Base-by-base conservation (phyloP, 2,888 invertebrate species). In the Limnephilus auricula region DNA sequence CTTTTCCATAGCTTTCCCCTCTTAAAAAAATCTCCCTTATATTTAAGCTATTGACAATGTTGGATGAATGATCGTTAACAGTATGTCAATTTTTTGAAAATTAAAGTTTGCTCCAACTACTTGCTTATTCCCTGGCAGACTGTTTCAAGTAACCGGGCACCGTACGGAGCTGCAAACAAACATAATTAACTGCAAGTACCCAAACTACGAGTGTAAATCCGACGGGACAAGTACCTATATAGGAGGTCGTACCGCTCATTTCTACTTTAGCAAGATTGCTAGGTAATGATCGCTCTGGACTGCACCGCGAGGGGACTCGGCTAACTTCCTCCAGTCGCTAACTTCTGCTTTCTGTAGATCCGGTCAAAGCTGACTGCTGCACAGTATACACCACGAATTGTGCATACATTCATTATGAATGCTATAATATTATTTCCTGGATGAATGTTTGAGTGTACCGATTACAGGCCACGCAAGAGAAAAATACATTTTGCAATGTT, bases 131-230 rank as follows among this genome's bases (percentile, higher is more conserved):
- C 50, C 25, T 65, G 50, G 50, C 25, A 65, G 50, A 65, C 18
- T 25, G 25, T 65, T 65, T 25, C 50, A 65, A 65, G 50, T 65
- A 65, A 65, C 50, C 50, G 50, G 18, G 82, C 34, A 82, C 32
- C 25, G 32, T 18, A 32, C 32, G 18, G 82, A 31, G 34, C 31
- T 13, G 82, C 82, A 82, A 82, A 82, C 82, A 82, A 82, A 82
- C 34, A 82, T 82, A 82, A 82, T 82, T 82, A 82, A 30, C 82
- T 34, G 82, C 32, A 32, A 82, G 82, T 82, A 82, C 82, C 50
- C 32, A 82, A 79, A 82, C 82, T 82, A 82, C 34, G 34, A 82
- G 82, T 31, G 82, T 82, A 82, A 82, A 82, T 82, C 82, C 34
- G 34, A 31, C 15, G 18, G 34, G 82, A 82, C 82, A 82, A 82